Percentiles rank a stretch among this genome's conserved stretches.
These are phyloP conservation scores for Lepidochitona cinerea DNA, from an alignment of 2,888 invertebrate genomes.

Conservation along the genomic window DNA sequence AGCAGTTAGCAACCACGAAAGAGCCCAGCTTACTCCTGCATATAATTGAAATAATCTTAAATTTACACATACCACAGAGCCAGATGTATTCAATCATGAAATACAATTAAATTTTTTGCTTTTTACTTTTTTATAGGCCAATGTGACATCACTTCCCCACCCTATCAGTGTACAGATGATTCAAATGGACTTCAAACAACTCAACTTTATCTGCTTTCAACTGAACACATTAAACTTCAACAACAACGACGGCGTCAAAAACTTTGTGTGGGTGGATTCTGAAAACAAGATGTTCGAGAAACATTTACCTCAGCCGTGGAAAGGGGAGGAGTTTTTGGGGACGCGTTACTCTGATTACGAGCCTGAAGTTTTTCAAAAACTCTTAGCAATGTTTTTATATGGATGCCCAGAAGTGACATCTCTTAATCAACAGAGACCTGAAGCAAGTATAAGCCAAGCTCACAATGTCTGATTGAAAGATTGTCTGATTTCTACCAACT, in stretches of 20 bases:
- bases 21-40: too few species aligned
- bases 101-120: too few species aligned
- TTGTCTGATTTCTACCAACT: too few species aligned
- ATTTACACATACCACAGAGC: too few species aligned
- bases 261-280: slow-evolving; percentile 81
- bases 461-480: too few species aligned
- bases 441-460: too few species aligned
- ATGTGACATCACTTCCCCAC: slow-evolving; percentile 73
- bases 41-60: too few species aligned
- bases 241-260: slow-evolving; percentile 77
- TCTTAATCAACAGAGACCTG: too few species aligned
- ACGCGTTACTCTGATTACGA: slow-evolving; percentile 84
- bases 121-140: slow-evolving; percentile 72
- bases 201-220: slow-evolving; percentile 88
- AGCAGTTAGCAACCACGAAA: too few species aligned
- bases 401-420: slow-evolving; percentile 29
- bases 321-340: slow-evolving; percentile 77
- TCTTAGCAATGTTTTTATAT: slow-evolving; percentile 81
- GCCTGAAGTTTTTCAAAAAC: slow-evolving; percentile 81
- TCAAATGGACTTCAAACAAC: slow-evolving; percentile 83
- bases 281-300: slow-evolving; percentile 54
- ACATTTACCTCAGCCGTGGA: slow-evolving; percentile 76
- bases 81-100: too few species aligned
- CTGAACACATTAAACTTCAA: slow-evolving; percentile 77
- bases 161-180: slow-evolving; percentile 88